Evolutionary conservation across 2,888 invertebrate species (phyloP).

Genomic region (Drosophila mulleri): DNA sequence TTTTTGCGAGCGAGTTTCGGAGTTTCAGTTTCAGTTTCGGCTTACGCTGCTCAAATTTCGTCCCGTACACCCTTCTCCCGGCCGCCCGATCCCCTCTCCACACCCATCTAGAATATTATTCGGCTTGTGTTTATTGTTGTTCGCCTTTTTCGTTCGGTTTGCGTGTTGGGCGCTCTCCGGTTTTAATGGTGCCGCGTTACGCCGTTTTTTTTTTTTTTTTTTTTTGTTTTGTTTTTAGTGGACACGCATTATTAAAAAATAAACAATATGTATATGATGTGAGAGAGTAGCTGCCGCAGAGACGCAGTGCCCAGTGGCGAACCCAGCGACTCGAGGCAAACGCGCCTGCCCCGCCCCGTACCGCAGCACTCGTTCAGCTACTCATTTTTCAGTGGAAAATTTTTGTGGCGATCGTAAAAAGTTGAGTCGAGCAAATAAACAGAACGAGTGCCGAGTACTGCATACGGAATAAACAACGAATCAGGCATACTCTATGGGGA

Average conservation of each 20-base stretch:
- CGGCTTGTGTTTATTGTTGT: conserved; percentile 69
- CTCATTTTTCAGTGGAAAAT: conserved; percentile 71
- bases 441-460: conserved; percentile 30
- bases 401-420: conserved; percentile 69
- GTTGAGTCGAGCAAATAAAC: conserved; percentile 56
- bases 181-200: conserved; percentile 75
- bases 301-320: background rate
- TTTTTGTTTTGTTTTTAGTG: conserved; percentile 55
- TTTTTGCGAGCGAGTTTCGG: conserved; percentile 59
- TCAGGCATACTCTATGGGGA: background rate
- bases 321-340: conserved; percentile 33
- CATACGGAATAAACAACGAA: background rate
- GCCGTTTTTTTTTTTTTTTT: conserved; percentile 39
- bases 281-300: conserved; percentile 17
- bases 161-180: conserved; percentile 61
- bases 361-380: conserved; percentile 60
- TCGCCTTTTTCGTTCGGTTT: conserved; percentile 51
- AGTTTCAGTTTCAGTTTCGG: conserved; percentile 61
- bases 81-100: background rate
- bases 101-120: conserved; percentile 24
- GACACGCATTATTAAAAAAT: conserved; percentile 82
- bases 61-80: background rate
- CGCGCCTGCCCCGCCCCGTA: conserved; percentile 14
- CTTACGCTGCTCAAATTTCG: conserved; percentile 72
- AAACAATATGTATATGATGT: conserved; percentile 71